phyloP scores from a whole-genome alignment of 35 echinoderm and acorn worm genomes.

The Apostichopus japonicus region DNA sequence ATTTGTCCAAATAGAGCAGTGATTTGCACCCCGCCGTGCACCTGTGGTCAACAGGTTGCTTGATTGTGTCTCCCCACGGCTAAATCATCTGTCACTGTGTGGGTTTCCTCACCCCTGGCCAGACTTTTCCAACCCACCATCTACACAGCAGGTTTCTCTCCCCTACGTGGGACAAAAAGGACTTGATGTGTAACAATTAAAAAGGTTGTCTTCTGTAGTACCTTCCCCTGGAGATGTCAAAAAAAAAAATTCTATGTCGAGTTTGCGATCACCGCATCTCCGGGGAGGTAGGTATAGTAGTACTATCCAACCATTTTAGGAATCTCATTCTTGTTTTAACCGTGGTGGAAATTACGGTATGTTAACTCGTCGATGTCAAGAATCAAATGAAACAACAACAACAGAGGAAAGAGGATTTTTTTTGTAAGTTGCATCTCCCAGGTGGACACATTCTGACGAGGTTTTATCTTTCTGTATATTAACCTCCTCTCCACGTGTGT shows the following conservation, averaged over 20 bases:
- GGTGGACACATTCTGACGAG: slow-evolving; percentile 17
- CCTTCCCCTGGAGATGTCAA: neutral
- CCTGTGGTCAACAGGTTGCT: slow-evolving; percentile 51
- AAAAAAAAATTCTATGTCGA: neutral
- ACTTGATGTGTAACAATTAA: slow-evolving; percentile 36
- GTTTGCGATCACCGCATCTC: neutral
- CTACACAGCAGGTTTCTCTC: slow-evolving; percentile 23
- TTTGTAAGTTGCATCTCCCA: neutral
- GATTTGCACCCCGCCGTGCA: slow-evolving; percentile 11
- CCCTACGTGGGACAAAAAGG: slow-evolving; percentile 37
- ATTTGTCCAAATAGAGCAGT: slow-evolving; percentile 24
- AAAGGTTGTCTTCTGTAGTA: slow-evolving; percentile 31
- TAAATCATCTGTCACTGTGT: slow-evolving; percentile 26
- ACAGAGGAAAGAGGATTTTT: neutral
- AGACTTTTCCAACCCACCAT: slow-evolving; percentile 35
- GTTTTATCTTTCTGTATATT: neutral
- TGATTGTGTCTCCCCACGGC: slow-evolving; percentile 32
- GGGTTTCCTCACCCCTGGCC: slow-evolving; percentile 36
- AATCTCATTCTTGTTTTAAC: neutral
- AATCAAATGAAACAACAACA: neutral
- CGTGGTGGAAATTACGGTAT: neutral
- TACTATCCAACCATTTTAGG: neutral
- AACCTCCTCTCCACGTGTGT: neutral
- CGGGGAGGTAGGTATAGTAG: neutral
- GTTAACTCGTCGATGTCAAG: neutral